Conservation (phyloP, 1,140 invertebrate genomes). For the Tetramorium parvispinum region DNA sequence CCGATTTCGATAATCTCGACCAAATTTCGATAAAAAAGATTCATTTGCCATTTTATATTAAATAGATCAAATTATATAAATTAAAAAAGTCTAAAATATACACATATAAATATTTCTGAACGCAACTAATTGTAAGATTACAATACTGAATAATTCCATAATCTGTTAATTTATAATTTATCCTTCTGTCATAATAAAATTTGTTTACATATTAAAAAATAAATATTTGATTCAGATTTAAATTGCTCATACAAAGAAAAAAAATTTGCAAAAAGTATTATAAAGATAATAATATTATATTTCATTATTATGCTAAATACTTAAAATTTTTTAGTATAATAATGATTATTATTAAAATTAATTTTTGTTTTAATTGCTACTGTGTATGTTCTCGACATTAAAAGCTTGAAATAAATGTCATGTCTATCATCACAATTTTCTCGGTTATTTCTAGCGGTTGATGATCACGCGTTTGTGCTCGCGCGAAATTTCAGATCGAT, state of each 20-base stretch:
- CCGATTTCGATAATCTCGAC: not conserved
- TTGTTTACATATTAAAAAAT: not conserved
- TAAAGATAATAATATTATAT: not conserved
- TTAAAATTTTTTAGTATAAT: not conserved
- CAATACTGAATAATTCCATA: not conserved
- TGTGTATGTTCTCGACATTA: not conserved
- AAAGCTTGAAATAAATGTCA: not conserved
- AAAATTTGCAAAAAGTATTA: not conserved
- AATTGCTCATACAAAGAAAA: not conserved
- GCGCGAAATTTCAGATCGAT: constrained; percentile 18
- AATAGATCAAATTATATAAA: not conserved
- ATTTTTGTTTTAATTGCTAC: not conserved
- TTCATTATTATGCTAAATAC: not conserved
- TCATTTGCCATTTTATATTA: not conserved
- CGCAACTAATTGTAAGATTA: not conserved
- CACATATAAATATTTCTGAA: not conserved
- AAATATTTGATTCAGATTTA: not conserved
- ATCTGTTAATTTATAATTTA: not conserved
- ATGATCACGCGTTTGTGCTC: not conserved
- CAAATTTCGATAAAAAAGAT: not conserved
- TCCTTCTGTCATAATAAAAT: not conserved
- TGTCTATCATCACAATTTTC: not conserved
- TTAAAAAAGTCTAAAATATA: not conserved
- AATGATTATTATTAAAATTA: not conserved
- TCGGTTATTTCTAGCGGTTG: not conserved